A percentile compares a stretch with the other conserved stretches of the same genome.
These are phyloP conservation scores for Habropoda laboriosa DNA, from an alignment of 1,140 invertebrate species.

Conservation along the genomic window DNA sequence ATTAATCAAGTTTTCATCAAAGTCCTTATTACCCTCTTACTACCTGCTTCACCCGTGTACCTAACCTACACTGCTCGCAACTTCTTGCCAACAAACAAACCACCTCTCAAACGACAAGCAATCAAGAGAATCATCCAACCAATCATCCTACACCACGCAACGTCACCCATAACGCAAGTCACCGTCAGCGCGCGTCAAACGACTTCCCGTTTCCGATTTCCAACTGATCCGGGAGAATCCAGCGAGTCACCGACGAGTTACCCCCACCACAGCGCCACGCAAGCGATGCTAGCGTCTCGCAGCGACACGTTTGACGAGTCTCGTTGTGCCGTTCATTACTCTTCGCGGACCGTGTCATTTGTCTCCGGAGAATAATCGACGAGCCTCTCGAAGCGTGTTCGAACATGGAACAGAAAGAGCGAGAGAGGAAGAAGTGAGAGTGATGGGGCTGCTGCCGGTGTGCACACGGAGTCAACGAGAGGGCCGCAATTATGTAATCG, in stretches of 20 bases:
- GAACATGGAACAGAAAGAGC: constrained; percentile 28
- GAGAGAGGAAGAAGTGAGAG: constrained; percentile 18
- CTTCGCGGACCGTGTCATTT: constrained; percentile 69
- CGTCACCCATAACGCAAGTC: neutral
- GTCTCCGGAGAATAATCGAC: constrained; percentile 67
- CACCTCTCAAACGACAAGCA: neutral
- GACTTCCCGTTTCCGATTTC: constrained; percentile 28
- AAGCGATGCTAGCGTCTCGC: neutral
- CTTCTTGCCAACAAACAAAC: neutral
- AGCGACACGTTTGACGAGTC: constrained; percentile 56
- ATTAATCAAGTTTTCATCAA: too few species aligned
- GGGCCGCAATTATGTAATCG: constrained; percentile 79
- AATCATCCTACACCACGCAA: neutral
- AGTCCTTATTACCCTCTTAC: too few species aligned
- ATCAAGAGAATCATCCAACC: constrained; percentile 1
- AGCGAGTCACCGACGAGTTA: neutral
- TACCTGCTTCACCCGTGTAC: too few species aligned
- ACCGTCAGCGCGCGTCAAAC: neutral
- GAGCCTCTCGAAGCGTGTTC: constrained; percentile 26
- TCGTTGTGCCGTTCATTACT: constrained; percentile 70
- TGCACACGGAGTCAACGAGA: constrained; percentile 63
- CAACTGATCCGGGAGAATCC: neutral
- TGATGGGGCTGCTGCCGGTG: constrained; percentile 58
- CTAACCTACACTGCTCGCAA: too few species aligned
- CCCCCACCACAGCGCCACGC: neutral